Conservation (phyloP, 2,888 invertebrate genomes). For the Phengaris arion region DNA sequence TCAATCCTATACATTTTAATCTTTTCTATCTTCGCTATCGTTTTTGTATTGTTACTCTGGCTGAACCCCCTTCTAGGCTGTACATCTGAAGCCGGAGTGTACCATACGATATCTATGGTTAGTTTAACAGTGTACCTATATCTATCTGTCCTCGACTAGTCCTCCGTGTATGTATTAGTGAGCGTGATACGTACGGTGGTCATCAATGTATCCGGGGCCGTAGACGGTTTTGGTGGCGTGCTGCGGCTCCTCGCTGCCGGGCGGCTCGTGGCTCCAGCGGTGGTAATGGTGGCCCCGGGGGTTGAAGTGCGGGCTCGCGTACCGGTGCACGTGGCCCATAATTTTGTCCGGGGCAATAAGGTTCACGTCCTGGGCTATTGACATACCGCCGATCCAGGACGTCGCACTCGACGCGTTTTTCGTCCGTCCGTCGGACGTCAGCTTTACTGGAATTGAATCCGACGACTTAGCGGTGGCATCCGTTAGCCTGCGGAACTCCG, state of each 20-base stretch:
- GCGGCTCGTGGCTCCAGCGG: constrained; percentile 76
- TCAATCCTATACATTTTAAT: not conserved
- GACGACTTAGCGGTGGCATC: constrained; percentile 72
- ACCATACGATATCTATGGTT: constrained; percentile 79
- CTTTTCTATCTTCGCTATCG: not conserved
- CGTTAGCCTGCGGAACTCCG: constrained; percentile 67
- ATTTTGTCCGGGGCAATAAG: constrained; percentile 76
- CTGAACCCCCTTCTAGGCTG: constrained; percentile 36
- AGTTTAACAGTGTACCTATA: constrained; percentile 56
- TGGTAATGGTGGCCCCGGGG: constrained; percentile 74
- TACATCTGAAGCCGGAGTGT: constrained; percentile 65
- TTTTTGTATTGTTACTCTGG: not conserved
- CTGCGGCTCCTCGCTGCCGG: constrained; percentile 72
- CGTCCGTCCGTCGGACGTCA: constrained; percentile 74
- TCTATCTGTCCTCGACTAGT: constrained; percentile 48
- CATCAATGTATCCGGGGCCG: constrained; percentile 76
- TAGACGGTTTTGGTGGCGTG: constrained; percentile 80
- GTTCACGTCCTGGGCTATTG: constrained; percentile 75
- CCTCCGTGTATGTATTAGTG: constrained; percentile 43
- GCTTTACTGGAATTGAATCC: constrained; percentile 79
- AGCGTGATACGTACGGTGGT: constrained; percentile 75
- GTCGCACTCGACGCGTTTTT: constrained; percentile 68
- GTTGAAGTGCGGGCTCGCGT: constrained; percentile 75
- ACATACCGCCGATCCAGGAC: constrained; percentile 78
- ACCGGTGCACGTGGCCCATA: constrained; percentile 74